These are phyloP conservation scores for Jaculus jaculus DNA, from an alignment of 2,113 vertebrate species.

Conservation along the genomic window DNA sequence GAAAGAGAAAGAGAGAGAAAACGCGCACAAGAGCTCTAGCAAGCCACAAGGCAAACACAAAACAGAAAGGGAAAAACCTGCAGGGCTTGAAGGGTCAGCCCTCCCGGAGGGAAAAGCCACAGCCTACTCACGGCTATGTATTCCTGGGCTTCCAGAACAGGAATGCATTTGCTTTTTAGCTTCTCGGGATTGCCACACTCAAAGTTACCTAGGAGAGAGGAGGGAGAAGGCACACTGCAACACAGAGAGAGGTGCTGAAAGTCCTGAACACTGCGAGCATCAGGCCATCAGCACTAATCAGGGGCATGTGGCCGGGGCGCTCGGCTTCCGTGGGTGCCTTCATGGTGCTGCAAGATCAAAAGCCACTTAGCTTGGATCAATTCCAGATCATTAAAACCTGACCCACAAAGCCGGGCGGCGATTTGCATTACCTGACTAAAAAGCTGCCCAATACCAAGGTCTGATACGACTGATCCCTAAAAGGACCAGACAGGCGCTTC, in stretches of 20 bases:
- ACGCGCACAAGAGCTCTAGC: too few species aligned
- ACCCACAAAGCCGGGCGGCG: conserved; percentile 74
- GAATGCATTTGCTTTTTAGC: conserved; percentile 88
- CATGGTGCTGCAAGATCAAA: conserved; percentile 70
- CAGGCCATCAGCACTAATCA: conserved; percentile 66
- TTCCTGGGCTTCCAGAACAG: conserved; percentile 81
- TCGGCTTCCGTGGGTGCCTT: conserved; percentile 50
- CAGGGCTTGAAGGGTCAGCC: background rate
- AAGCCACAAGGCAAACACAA: conserved; percentile 34
- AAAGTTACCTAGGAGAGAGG: conserved; percentile 84
- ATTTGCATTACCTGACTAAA: conserved; percentile 77
- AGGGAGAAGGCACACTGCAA: conserved; percentile 49
- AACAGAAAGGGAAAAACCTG: background rate
- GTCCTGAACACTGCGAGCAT: conserved; percentile 29
- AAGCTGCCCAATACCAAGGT: conserved; percentile 72
- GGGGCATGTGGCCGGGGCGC: conserved; percentile 58
- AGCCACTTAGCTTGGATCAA: conserved; percentile 78
- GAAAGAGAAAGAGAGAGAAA: background rate
- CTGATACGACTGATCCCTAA: conserved; percentile 75
- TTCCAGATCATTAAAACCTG: conserved; percentile 78
- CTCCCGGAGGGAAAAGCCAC: background rate
- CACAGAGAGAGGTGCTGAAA: conserved; percentile 43
- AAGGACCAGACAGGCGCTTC: conserved; percentile 62
- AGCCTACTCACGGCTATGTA: conserved; percentile 85
- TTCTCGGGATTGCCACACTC: conserved; percentile 89